Conservation (phyloP, 2,113 vertebrate species). For the Delphinus delphis region DNA sequence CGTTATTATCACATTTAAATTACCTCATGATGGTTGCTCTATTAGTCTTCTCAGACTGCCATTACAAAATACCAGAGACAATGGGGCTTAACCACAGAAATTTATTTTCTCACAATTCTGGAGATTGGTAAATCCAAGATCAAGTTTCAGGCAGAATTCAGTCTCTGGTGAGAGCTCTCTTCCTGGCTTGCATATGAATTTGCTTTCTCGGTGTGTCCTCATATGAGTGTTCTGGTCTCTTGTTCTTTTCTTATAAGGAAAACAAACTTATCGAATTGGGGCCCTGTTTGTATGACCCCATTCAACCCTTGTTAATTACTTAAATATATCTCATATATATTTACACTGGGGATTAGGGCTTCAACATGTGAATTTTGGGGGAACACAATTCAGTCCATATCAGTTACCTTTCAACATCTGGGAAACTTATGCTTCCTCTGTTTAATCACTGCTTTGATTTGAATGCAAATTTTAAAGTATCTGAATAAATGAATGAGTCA, state of each 20-base stretch:
- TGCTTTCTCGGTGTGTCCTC: too few relatives aligned
- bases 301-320: not conserved
- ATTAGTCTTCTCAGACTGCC: too few relatives aligned
- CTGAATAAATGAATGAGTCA: not conserved
- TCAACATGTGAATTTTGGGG: not conserved
- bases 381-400: too few relatives aligned
- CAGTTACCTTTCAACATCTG: not conserved
- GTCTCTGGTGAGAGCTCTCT: too few relatives aligned
- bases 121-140: too few relatives aligned
- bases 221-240: too few relatives aligned
- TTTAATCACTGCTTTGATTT: not conserved
- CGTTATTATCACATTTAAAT: not conserved
- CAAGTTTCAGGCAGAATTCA: too few relatives aligned
- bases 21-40: not conserved
- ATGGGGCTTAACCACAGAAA: too few relatives aligned
- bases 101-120: too few relatives aligned
- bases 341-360: not conserved
- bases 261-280: not conserved
- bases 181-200: too few relatives aligned
- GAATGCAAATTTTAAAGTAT: not conserved
- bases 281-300: not conserved
- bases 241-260: too few relatives aligned
- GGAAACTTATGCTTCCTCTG: not conserved
- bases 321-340: not conserved
- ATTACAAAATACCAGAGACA: too few relatives aligned